Percentiles rank a stretch among this genome's conserved stretches.
These are phyloP conservation scores for Apeltes quadracus DNA, from an alignment of 2,113 vertebrate species.

Conservation along the genomic window DNA sequence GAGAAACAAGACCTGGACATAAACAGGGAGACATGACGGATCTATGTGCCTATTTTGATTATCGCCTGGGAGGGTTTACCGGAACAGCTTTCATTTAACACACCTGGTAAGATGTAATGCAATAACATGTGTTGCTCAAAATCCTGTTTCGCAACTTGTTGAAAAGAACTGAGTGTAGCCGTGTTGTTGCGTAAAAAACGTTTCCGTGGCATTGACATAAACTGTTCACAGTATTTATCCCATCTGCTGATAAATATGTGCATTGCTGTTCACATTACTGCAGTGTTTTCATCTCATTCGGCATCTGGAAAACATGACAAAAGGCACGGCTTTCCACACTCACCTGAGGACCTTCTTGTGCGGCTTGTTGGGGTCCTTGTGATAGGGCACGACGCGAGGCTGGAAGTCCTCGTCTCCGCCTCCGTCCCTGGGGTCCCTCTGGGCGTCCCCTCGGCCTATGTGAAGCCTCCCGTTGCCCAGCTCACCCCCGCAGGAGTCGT, in stretches of 20 bases:
- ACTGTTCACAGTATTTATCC: neutral
- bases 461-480: constrained; percentile 71
- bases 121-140: neutral
- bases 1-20: neutral
- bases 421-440: constrained; percentile 57
- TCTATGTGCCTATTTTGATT: constrained; percentile 2
- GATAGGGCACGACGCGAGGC: constrained; percentile 93
- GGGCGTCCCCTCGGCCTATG: constrained; percentile 46
- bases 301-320: neutral
- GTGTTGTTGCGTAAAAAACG: neutral
- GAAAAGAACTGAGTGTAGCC: neutral
- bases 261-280: neutral
- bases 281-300: neutral
- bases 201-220: no score
- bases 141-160: no score
- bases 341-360: constrained; percentile 96
- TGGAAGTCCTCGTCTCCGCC: constrained; percentile 74
- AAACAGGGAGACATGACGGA: neutral
- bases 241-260: neutral
- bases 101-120: neutral
- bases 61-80: neutral
- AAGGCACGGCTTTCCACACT: constrained; percentile 19
- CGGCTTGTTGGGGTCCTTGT: constrained; percentile 89
- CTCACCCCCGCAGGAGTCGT: constrained; percentile 80
- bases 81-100: neutral